Percentiles rank a stretch among this genome's conserved stretches.
These are phyloP conservation scores for Neoaliturus tenellus DNA, from an alignment of 2,888 invertebrate species.

Conservation along the genomic window DNA sequence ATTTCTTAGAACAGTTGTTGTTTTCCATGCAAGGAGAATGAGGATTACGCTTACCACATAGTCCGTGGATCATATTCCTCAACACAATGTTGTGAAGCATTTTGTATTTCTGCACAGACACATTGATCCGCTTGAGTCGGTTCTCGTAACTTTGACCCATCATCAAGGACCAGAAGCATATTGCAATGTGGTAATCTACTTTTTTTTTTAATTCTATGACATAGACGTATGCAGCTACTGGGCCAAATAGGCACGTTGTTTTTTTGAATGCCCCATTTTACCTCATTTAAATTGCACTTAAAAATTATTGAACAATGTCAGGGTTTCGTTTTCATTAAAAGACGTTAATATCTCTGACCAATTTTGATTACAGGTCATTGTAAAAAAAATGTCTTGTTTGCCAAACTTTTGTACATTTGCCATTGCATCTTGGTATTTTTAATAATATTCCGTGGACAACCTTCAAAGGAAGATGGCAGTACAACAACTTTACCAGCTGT, in stretches of 20 bases:
- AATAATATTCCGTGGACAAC: neutral
- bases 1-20: conserved; percentile 15
- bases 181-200: neutral
- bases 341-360: neutral
- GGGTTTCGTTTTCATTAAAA: neutral
- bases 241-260: conserved; percentile 40
- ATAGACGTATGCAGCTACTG: conserved; percentile 52
- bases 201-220: conserved; percentile 58
- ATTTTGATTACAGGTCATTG: neutral
- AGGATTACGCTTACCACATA: neutral
- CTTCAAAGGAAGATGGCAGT: conserved; percentile 21
- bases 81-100: conserved; percentile 7
- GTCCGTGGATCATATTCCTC: conserved; percentile 26
- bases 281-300: conserved; percentile 15
- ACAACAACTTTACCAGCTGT: conserved; percentile 15
- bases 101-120: conserved; percentile 26
- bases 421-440: conserved; percentile 28
- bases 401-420: conserved; percentile 12
- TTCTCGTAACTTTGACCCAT: conserved; percentile 17
- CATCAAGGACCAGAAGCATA: too few relatives aligned
- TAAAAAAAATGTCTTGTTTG: neutral
- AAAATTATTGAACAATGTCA: conserved; percentile 51
- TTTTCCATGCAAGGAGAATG: conserved; percentile 20
- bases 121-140: conserved; percentile 4
- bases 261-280: neutral